phyloP scores from a whole-genome alignment of 2,888 invertebrate species.

The Coleophora flavipennella region DNA sequence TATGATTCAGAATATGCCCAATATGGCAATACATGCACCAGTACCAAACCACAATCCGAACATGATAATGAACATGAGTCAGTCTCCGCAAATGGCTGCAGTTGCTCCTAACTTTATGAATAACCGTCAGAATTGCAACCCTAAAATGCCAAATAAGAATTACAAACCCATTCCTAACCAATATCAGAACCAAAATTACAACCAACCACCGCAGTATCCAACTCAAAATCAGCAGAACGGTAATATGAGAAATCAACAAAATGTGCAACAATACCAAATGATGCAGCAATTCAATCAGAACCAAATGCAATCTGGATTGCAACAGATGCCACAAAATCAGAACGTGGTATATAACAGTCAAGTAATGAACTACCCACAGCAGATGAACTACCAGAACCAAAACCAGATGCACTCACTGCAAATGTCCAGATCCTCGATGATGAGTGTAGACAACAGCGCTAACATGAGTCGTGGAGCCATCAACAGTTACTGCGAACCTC shows the following conservation, averaged over 20 bases:
- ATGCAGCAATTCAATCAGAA: constrained; percentile 53
- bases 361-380: constrained; percentile 47
- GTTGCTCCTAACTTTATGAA: constrained; percentile 35
- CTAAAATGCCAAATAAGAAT: constrained; percentile 42
- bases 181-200: constrained; percentile 51
- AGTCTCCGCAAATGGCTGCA: constrained; percentile 16
- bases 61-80: constrained; percentile 33
- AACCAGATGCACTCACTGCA: constrained; percentile 54
- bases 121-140: constrained; percentile 41
- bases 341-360: constrained; percentile 46
- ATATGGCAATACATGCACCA: constrained; percentile 51
- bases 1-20: constrained; percentile 58
- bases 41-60: constrained; percentile 17
- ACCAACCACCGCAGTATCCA: constrained; percentile 43
- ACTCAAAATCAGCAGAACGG: constrained; percentile 42
- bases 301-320: constrained; percentile 29
- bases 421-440: constrained; percentile 60
- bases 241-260: constrained; percentile 45
- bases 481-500: constrained; percentile 48
- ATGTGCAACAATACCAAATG: constrained; percentile 53
- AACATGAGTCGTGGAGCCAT: constrained; percentile 53
- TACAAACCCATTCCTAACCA: constrained; percentile 45
- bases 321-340: constrained; percentile 40
- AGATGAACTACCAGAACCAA: constrained; percentile 42
- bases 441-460: constrained; percentile 63